Percentiles rank a stretch among this genome's conserved stretches.
Evolutionary conservation across 2,888 invertebrate genomes (phyloP).

Genomic region (Drosophila borborema): DNA sequence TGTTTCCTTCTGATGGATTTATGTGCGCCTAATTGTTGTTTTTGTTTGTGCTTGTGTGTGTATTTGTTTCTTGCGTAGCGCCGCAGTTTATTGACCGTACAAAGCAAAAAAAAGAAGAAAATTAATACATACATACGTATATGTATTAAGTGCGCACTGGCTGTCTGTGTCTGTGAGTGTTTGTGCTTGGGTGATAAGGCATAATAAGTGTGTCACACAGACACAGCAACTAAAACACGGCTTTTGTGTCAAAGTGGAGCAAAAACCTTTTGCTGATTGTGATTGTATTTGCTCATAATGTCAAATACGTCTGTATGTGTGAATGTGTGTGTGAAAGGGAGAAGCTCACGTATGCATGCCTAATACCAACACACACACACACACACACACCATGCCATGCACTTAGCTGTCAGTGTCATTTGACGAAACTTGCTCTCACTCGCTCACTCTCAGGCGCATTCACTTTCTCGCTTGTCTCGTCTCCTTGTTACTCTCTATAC

Average conservation of each 20-base stretch:
- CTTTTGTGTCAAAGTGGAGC: slow-evolving; percentile 71
- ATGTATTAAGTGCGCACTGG: slow-evolving; percentile 35
- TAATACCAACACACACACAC: slow-evolving; percentile 23
- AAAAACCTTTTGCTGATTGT: slow-evolving; percentile 63
- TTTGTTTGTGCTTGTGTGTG: slow-evolving; percentile 9
- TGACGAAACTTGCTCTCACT: slow-evolving; percentile 27
- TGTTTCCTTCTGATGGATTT: slow-evolving; percentile 32
- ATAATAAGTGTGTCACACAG: slow-evolving; percentile 64
- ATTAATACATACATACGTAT: slow-evolving; percentile 1
- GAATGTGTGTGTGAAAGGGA: slow-evolving; percentile 29
- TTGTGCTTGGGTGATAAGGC: slow-evolving; percentile 50
- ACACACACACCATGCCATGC: slow-evolving; percentile 3
- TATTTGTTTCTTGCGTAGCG: slow-evolving; percentile 42
- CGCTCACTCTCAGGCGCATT: background rate
- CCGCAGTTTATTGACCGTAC: slow-evolving; percentile 54
- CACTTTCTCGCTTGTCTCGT: background rate
- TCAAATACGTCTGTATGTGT: slow-evolving; percentile 16
- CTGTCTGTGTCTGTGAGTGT: slow-evolving; percentile 6
- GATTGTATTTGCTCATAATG: slow-evolving; percentile 46
- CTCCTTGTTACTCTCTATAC: slow-evolving; percentile 13
- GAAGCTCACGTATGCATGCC: slow-evolving; percentile 46
- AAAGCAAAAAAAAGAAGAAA: slow-evolving; percentile 35
- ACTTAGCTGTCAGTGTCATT: slow-evolving; percentile 51
- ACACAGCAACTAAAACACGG: slow-evolving; percentile 43
- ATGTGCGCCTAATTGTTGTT: slow-evolving; percentile 20